These are phyloP conservation scores for Puffinus mauretanicus DNA, from an alignment of 2,113 vertebrate genomes.

Conservation along the genomic window DNA sequence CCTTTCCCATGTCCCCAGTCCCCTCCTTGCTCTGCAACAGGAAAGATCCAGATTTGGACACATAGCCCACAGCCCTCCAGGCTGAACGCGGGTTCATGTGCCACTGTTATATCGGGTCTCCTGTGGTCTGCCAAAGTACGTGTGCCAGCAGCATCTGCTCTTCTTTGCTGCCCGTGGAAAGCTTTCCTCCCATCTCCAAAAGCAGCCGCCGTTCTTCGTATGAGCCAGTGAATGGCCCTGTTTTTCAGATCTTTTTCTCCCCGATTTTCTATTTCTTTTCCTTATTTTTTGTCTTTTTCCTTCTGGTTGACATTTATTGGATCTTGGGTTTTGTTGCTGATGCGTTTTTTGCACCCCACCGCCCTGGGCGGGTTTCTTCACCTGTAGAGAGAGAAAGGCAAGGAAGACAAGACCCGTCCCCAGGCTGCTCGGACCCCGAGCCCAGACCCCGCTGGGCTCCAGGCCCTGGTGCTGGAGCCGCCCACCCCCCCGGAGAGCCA, in stretches of 20 bases:
- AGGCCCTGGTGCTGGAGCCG: conserved; percentile 78
- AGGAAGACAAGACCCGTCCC: conserved; percentile 75
- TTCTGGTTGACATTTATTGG: background rate
- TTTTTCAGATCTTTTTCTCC: conserved; percentile 29
- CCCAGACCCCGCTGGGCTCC: conserved; percentile 76
- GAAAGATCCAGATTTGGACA: background rate
- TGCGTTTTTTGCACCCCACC: conserved; percentile 61
- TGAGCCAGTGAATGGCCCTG: background rate
- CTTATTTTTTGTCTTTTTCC: background rate
- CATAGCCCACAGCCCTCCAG: background rate
- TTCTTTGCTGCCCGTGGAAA: background rate
- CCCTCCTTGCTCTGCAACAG: background rate
- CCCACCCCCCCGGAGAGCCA: conserved; percentile 79
- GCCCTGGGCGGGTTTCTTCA: conserved; percentile 63
- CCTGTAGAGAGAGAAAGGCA: conserved; percentile 85
- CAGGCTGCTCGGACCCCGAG: conserved; percentile 61
- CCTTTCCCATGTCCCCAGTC: background rate
- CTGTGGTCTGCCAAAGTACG: background rate
- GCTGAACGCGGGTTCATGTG: background rate
- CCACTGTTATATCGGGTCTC: background rate
- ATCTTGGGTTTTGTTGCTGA: conserved; percentile 61
- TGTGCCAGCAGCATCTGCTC: background rate
- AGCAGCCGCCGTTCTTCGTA: background rate
- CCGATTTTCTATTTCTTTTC: background rate
- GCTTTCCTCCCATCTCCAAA: background rate